Conservation (phyloP, 2,888 invertebrate species). For the Strigamia transsilvanica region DNA sequence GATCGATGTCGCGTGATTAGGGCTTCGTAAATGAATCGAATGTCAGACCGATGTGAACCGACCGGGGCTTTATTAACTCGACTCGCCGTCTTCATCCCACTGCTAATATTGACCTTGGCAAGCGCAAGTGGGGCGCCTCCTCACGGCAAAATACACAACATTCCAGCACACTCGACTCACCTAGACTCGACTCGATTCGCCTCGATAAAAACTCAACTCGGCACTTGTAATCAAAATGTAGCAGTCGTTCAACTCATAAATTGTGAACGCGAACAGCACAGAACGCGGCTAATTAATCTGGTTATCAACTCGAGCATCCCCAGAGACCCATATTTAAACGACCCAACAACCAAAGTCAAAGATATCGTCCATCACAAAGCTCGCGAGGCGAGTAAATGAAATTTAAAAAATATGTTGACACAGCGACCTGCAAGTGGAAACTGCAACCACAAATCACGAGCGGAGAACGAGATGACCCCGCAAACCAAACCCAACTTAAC, state of each 20-base stretch:
- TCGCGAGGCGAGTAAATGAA: neutral
- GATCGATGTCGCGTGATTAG: neutral
- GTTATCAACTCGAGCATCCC: slow-evolving; percentile 1
- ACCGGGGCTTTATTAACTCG: neutral
- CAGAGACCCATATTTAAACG: slow-evolving; percentile 15
- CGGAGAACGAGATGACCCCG: neutral
- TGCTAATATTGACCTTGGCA: slow-evolving; percentile 45
- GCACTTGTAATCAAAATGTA: neutral
- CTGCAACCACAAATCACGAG: too few species aligned
- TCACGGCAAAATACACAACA: slow-evolving; percentile 1
- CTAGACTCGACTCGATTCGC: too few species aligned
- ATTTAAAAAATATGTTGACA: too few species aligned
- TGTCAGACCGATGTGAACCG: slow-evolving; percentile 11
- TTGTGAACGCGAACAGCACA: too few species aligned
- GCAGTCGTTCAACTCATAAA: neutral
- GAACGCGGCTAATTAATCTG: slow-evolving; percentile 31
- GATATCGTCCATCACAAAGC: neutral
- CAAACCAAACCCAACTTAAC: neutral
- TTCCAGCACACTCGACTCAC: neutral
- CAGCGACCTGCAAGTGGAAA: too few species aligned
- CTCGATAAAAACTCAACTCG: too few species aligned
- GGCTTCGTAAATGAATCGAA: neutral
- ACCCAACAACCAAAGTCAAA: neutral
- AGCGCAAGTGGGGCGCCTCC: slow-evolving; percentile 16
- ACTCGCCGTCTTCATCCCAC: neutral